These are phyloP conservation scores for Tipula lateralis DNA, from an alignment of 2,888 invertebrate genomes.

Conservation along the genomic window DNA sequence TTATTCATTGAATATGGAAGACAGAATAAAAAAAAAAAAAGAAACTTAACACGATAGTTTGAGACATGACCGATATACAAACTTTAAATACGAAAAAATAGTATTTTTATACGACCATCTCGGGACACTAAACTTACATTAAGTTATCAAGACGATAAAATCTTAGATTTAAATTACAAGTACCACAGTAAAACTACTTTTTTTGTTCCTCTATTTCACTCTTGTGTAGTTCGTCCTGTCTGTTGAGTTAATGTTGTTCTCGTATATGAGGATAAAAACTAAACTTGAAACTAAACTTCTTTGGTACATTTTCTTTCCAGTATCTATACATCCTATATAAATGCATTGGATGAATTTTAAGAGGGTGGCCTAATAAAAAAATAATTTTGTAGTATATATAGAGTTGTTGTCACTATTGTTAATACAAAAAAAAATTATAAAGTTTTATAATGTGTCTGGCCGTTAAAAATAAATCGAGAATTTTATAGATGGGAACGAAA, in stretches of 20 bases:
- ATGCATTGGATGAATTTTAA: not conserved
- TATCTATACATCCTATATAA: not conserved
- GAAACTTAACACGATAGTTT: not conserved
- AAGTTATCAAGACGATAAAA: slow-evolving; percentile 29
- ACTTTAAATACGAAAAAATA: not conserved
- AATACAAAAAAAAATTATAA: not conserved
- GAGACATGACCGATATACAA: slow-evolving; percentile 30
- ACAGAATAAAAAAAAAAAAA: too few relatives aligned
- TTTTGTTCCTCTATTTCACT: not conserved
- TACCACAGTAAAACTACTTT: not conserved
- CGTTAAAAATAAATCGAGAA: not conserved
- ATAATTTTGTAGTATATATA: not conserved
- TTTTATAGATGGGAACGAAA: not conserved
- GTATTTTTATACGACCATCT: slow-evolving; percentile 29
- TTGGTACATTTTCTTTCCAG: not conserved
- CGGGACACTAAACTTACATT: slow-evolving; percentile 29
- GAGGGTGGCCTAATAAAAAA: not conserved
- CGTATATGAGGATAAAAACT: not conserved
- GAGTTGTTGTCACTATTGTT: not conserved
- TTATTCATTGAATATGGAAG: not conserved
- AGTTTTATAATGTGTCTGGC: not conserved
- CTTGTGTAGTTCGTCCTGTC: not conserved
- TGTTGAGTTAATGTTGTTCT: not conserved
- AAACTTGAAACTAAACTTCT: not conserved
- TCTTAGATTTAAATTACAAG: slow-evolving; percentile 5